phyloP scores from a whole-genome alignment of 1,140 invertebrate genomes.

The Protaetia brevitarsis region DNA sequence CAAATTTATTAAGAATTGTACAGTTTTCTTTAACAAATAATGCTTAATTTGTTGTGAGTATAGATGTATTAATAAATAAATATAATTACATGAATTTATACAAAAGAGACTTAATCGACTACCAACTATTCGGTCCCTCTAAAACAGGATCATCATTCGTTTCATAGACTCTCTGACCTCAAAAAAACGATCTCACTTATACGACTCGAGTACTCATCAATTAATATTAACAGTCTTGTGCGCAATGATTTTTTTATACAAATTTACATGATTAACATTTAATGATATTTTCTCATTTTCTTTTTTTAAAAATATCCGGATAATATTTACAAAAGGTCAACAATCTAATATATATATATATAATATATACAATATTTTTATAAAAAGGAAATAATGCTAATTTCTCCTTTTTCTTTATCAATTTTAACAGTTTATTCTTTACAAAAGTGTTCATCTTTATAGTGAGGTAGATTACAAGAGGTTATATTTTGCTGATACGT shows the following conservation, averaged over 20 bases:
- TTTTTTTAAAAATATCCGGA: constrained; percentile 19
- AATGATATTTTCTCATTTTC: constrained; percentile 3
- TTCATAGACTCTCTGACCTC: constrained; percentile 1
- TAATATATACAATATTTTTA: constrained; percentile 6
- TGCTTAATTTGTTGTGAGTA: constrained; percentile 47
- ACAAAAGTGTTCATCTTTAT: constrained; percentile 16
- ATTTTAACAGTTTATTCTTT: constrained; percentile 7
- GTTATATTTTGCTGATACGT: constrained; percentile 40
- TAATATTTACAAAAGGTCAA: constrained; percentile 19
- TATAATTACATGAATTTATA: constrained; percentile 50
- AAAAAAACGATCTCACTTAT: constrained; percentile 21
- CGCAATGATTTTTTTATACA: constrained; percentile 40
- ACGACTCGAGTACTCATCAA: constrained; percentile 21
- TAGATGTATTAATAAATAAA: constrained; percentile 50
- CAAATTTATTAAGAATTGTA: constrained; percentile 29
- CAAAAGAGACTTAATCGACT: constrained; percentile 39
- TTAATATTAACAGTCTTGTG: constrained; percentile 41
- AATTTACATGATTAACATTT: constrained; percentile 35
- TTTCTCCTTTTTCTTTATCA: background rate
- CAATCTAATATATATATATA: constrained; percentile 8
- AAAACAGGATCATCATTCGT: constrained; percentile 23
- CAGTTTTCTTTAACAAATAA: constrained; percentile 20
- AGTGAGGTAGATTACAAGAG: constrained; percentile 20
- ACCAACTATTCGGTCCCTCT: constrained; percentile 44
- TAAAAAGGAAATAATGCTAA: constrained; percentile 17